These are phyloP conservation scores for Macquaria ambigua DNA, from an alignment of 2,113 vertebrate genomes.

Conservation along the genomic window DNA sequence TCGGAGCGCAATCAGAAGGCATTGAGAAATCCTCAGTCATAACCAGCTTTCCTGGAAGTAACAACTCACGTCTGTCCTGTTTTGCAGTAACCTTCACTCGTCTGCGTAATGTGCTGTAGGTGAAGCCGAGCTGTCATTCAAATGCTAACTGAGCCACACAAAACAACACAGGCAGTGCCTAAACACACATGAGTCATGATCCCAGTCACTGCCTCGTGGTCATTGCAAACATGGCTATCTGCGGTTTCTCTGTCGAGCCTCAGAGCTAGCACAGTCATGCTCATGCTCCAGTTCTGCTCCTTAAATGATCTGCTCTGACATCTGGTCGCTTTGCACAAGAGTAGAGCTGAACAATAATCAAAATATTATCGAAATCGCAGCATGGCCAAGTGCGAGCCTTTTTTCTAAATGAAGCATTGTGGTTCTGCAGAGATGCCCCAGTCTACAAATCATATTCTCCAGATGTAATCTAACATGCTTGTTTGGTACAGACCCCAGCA, in stretches of 20 bases:
- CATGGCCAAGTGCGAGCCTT: too few relatives aligned
- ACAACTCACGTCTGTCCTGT: slow-evolving; percentile 26
- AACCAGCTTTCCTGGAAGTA: slow-evolving; percentile 33
- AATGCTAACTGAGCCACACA: background rate
- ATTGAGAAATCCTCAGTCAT: slow-evolving; percentile 34
- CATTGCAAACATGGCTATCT: background rate
- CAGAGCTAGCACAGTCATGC: background rate
- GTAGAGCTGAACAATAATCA: too few relatives aligned
- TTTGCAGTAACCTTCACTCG: slow-evolving; percentile 22
- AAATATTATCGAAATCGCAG: too few relatives aligned
- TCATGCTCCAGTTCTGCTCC: background rate
- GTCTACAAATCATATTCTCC: too few relatives aligned
- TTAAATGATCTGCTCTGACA: background rate
- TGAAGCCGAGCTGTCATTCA: background rate
- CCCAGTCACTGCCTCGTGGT: background rate
- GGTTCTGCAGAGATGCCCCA: too few relatives aligned
- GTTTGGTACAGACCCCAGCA: too few relatives aligned
- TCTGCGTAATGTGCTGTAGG: background rate
- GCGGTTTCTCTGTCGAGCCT: background rate
- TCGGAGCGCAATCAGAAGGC: slow-evolving; percentile 15
- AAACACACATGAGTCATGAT: slow-evolving; percentile 1
- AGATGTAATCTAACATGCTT: too few relatives aligned
- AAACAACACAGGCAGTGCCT: background rate
- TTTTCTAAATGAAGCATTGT: too few relatives aligned
- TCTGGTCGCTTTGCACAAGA: background rate